Base-by-base conservation (phyloP, 2,888 invertebrate genomes). In the Tachystola acroxantha region DNA sequence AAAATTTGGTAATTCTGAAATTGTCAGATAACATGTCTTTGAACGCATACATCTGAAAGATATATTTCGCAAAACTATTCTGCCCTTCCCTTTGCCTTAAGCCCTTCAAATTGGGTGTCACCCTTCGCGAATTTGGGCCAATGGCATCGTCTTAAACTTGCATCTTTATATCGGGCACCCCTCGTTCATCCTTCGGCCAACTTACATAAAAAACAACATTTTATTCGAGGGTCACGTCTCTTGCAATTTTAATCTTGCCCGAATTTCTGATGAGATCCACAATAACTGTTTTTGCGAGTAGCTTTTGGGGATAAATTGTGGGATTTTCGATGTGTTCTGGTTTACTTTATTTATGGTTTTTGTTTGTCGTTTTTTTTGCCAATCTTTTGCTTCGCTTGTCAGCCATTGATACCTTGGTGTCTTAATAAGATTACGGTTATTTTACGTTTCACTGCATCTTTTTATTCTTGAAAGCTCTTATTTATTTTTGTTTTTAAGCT, bases 141-240 rank as follows among this genome's bases (percentile, higher is more conserved):
- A 80, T 79, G 33, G 61, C 43, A 45, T 38, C 45, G 54, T 53
- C 64, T 61, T 64, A 66, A 67, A 68, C 60, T 67, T 61, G 66
- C 65, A 66, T 67, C 64, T 74, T 72, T 70, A 71, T 70, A 53
- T 58, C 55, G 43, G 45, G 45, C 48, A 20, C 60, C 74, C 70
- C 59, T 63, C 53, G 46, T 45, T 42, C 45, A 31, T 46, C 46
- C 47, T 46, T 39, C 42, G 41, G 36, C 38, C 45, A 52, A 50
- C 59, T 61, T 60, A 57, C 62, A 72, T 70, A 72, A 76, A 78
- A 75, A 76, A 74, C 66, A 58, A 47, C 70, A 48, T 9, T 41
- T 33, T 51, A 55, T 46, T 53, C 46, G 55, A 64, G 76, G 73
- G 61, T 66, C 50, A 43, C 40, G 47, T 38, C 48, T 48, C 46